Evolutionary conservation across 2,797 vertebrate species (phyloP), one percentile per base, ranked within the genome.

Genomic region (Pangasius sanitwongsei): DNA sequence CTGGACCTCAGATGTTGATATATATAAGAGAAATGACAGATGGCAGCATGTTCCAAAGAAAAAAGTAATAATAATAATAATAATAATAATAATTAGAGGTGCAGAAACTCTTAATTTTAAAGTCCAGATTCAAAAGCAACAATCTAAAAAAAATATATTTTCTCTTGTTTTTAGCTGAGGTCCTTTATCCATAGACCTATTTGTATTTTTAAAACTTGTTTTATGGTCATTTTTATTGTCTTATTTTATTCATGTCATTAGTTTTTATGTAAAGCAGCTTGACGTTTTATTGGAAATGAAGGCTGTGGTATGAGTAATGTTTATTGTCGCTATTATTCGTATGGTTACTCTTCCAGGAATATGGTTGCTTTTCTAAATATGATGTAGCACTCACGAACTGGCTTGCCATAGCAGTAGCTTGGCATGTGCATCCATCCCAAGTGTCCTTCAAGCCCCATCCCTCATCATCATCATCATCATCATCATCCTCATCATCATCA

Each of bases 401-500:
- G 75, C 20, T 81, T 87, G 20, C 34, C 70, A 34, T 80, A 59
- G 34, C 16, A 70, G 53, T 44, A 86, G 37, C 50, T 25, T 41
- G 63, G 48, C 25, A 85, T 11, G 48, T 57, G 20, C 6, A 48
- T 82, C 50, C 63, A 59, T 86, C 63, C 28, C 20, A 59, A 53
- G n/a, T 75, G 85, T 87, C 85, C 67, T 53, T 87, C 11, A 65
- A 25, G 25, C 31, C 57, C 48, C 69, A 83, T 86, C 70, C 75
- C 37, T 86, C 86, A 85, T 85, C 57, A 84, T 90, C 80, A 87
- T 88, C 61, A 87, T 87, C 70, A 48, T 57, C 18, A 75, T 88
- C 74, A 75, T 89, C 53, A 63, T 89, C 85, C 55, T 89, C 77
- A 78, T 87, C 53, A 78, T 87, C 80, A 84, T 89, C 65, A 83